Evolutionary conservation across 2,797 vertebrate genomes (phyloP).

Genomic region (Cyprinella venusta): DNA sequence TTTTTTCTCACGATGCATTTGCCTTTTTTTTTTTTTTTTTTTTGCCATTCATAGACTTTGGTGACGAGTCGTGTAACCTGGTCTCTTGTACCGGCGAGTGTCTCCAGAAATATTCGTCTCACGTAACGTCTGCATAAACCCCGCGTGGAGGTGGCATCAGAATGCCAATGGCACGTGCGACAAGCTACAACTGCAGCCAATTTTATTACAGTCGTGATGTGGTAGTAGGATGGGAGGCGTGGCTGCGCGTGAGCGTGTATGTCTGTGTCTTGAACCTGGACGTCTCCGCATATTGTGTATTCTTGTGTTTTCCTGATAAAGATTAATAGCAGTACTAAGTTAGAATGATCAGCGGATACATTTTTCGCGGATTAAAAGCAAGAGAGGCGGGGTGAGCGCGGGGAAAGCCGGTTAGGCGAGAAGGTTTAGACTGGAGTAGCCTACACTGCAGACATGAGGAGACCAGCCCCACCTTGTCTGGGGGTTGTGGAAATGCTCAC

Average conservation of each 20-base stretch:
- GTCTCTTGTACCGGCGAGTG: neutral
- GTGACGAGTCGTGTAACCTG: constrained; percentile 1
- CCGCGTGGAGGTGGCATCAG: constrained; percentile 31
- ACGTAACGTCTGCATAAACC: constrained; percentile 40
- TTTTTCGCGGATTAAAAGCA: constrained; percentile 22
- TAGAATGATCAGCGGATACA: constrained; percentile 24
- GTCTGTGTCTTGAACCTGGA: constrained; percentile 35
- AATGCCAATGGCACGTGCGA: constrained; percentile 47
- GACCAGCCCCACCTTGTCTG: constrained; percentile 57
- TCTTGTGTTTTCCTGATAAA: constrained; percentile 12
- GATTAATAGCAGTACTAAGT: constrained; percentile 19
- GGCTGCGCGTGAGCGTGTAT: constrained; percentile 21
- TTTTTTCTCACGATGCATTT: neutral
- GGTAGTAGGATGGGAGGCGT: constrained; percentile 53
- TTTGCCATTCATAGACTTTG: neutral
- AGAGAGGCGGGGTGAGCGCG: neutral
- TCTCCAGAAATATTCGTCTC: constrained; percentile 32
- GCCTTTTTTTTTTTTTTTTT: neutral
- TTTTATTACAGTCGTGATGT: constrained; percentile 42
- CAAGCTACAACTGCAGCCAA: constrained; percentile 43
- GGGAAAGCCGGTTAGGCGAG: constrained; percentile 29
- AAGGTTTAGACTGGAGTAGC: constrained; percentile 33
- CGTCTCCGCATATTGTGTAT: constrained; percentile 22
- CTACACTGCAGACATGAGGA: constrained; percentile 49
- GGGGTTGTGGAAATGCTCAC: constrained; percentile 21